Evolutionary conservation across 2,888 invertebrate genomes (phyloP).

Genomic region (Parnassius orleans): DNA sequence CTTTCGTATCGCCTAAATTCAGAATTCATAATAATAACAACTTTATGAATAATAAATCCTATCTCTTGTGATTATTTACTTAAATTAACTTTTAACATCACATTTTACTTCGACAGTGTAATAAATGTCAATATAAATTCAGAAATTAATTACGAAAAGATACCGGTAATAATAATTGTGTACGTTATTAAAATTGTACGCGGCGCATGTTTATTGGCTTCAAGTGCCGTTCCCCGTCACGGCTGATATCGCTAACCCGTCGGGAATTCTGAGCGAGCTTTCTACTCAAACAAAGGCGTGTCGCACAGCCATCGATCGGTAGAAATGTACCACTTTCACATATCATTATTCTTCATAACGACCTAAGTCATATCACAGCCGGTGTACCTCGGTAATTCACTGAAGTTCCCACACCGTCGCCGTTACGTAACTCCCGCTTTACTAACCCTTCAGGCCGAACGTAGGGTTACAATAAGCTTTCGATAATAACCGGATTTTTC

Average conservation of each 20-base stretch:
- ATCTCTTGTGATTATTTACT: too few species aligned
- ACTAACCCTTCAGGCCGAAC: not conserved
- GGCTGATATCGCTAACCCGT: conserved; percentile 1
- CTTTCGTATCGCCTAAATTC: too few species aligned
- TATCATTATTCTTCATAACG: conserved; percentile 45
- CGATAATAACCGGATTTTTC: not conserved
- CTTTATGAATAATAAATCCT: too few species aligned
- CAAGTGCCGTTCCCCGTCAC: conserved; percentile 1
- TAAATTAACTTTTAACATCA: too few species aligned
- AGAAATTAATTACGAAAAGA: too few species aligned
- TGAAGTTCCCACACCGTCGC: conserved; percentile 15
- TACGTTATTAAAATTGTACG: too few species aligned
- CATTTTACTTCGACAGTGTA: too few species aligned
- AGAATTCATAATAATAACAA: too few species aligned
- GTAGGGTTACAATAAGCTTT: not conserved
- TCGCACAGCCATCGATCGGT: conserved; percentile 27
- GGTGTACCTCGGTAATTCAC: conserved; percentile 18
- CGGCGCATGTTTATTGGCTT: conserved; percentile 6
- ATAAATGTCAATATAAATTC: too few species aligned
- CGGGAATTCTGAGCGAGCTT: conserved; percentile 25
- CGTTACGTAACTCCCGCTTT: conserved; percentile 19
- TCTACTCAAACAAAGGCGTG: conserved; percentile 34
- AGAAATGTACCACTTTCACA: conserved; percentile 44
- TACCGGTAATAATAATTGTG: too few species aligned
- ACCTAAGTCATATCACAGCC: conserved; percentile 28